Conservation (phyloP, 2,888 invertebrate species). For the Campoletis raptor region DNA sequence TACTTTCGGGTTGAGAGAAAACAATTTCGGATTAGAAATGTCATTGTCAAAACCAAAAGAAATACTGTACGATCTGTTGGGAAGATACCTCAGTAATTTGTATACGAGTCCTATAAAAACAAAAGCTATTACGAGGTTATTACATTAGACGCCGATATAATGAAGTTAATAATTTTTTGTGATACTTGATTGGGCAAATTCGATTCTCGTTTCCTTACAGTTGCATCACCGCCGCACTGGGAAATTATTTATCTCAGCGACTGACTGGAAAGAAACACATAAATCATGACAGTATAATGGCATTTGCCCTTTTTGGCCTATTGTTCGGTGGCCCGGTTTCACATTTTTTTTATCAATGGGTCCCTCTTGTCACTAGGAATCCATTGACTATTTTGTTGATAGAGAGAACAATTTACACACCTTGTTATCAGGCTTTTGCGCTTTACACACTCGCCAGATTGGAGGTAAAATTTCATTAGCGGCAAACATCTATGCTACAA, state of each 20-base stretch:
- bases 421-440: slow-evolving; percentile 90
- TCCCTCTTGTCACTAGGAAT: slow-evolving; percentile 73
- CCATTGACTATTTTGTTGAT: slow-evolving; percentile 86
- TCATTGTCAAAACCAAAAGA: slow-evolving; percentile 89
- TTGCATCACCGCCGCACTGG: slow-evolving; percentile 90
- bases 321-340: slow-evolving; percentile 93
- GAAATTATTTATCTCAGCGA: slow-evolving; percentile 91
- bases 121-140: slow-evolving; percentile 92
- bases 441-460: slow-evolving; percentile 91
- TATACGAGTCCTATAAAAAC: slow-evolving; percentile 92
- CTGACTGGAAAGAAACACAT: slow-evolving; percentile 88
- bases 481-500: neutral
- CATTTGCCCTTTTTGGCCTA: slow-evolving; percentile 91
- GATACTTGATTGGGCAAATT: neutral
- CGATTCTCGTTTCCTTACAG: slow-evolving; percentile 85
- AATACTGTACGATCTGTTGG: slow-evolving; percentile 88
- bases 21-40: slow-evolving; percentile 83
- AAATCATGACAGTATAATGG: slow-evolving; percentile 89
- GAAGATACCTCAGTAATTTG: slow-evolving; percentile 91
- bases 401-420: slow-evolving; percentile 90
- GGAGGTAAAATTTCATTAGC: slow-evolving; percentile 85
- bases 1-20: neutral
- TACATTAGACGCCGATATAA: slow-evolving; percentile 5
- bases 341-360: slow-evolving; percentile 90
- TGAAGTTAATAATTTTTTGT: slow-evolving; percentile 12